Conservation (phyloP, 2,888 invertebrate genomes). For the Sminthurinus aureus region DNA sequence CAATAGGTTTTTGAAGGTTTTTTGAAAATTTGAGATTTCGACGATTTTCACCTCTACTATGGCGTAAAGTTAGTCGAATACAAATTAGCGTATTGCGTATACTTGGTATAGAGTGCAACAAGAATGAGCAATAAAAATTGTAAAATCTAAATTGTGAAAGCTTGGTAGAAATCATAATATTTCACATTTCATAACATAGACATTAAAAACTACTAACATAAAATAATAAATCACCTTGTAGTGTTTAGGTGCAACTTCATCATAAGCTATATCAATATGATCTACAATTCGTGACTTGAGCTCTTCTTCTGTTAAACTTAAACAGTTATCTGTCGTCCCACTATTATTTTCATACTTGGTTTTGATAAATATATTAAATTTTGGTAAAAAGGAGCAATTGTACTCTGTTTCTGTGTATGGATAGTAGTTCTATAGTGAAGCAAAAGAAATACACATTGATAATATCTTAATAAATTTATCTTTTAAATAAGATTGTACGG, state of each 20-base stretch:
- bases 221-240: conserved; percentile 72
- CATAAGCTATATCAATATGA: conserved; percentile 85
- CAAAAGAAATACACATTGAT: no score
- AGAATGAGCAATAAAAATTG: no score
- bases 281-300: conserved; percentile 78
- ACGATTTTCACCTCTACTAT: no score
- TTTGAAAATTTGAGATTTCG: no score
- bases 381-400: conserved; percentile 81
- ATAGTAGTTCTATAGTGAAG: conserved; percentile 83
- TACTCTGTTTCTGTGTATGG: conserved; percentile 68
- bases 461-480: no score
- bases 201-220: background rate
- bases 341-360: conserved; percentile 90
- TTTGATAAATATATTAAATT: conserved; percentile 83
- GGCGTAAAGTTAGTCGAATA: no score
- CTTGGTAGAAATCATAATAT: background rate
- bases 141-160: background rate
- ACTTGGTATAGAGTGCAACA: no score
- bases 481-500: no score
- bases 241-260: conserved; percentile 83
- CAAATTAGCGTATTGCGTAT: no score
- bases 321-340: conserved; percentile 84
- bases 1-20: no score
- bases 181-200: background rate
- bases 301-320: conserved; percentile 76